These are phyloP conservation scores for Neomonachus schauinslandi DNA, from an alignment of 2,113 vertebrate genomes.

Conservation along the genomic window DNA sequence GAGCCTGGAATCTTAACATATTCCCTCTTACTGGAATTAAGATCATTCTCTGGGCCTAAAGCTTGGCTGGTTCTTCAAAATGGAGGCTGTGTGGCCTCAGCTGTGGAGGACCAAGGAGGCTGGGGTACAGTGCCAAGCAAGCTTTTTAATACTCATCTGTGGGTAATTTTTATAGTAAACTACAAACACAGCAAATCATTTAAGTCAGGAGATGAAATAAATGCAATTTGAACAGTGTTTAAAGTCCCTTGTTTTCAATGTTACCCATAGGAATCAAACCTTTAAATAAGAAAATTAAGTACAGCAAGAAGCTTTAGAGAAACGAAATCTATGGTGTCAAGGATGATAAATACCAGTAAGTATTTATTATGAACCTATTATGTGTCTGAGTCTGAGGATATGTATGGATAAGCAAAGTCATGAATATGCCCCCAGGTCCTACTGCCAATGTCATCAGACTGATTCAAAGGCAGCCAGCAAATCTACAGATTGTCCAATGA, in stretches of 20 bases:
- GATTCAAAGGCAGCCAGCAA: background rate
- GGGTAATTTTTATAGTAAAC: background rate
- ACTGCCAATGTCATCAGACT: background rate
- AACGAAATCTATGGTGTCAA: background rate
- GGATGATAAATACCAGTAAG: background rate
- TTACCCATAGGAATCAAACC: background rate
- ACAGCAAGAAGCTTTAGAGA: background rate
- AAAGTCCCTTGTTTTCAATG: slow-evolving; percentile 1
- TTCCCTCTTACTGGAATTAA: background rate
- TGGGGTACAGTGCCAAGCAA: too few species aligned
- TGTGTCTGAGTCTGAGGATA: background rate
- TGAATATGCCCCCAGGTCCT: background rate
- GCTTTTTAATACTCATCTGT: background rate
- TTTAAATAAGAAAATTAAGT: slow-evolving; percentile 11
- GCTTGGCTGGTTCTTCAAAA: background rate
- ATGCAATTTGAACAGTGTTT: background rate
- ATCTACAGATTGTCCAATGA: background rate
- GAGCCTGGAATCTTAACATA: background rate
- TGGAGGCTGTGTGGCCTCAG: background rate
- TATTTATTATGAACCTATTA: background rate
- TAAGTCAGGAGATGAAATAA: background rate
- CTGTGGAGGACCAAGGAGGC: background rate
- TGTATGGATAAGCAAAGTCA: background rate
- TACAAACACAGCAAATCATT: background rate
- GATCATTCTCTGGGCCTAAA: background rate